phyloP scores from a whole-genome alignment of 2,888 invertebrate species.

The Spisula subtruncata region DNA sequence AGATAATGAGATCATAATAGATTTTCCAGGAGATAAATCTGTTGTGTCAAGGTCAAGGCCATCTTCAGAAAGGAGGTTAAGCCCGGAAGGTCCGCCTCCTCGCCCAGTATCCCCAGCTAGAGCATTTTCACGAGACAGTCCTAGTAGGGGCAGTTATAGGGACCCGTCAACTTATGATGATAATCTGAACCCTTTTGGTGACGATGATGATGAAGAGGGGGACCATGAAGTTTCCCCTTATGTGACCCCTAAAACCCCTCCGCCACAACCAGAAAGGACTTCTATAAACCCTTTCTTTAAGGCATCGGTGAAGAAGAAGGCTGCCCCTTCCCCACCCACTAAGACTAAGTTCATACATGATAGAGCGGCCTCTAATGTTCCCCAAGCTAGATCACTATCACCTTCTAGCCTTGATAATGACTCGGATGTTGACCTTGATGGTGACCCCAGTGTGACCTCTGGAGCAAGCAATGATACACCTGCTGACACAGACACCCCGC shows the following conservation, averaged over 20 bases:
- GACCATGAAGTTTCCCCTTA: constrained; percentile 45
- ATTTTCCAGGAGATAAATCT: constrained; percentile 43
- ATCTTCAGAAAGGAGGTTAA: constrained; percentile 26
- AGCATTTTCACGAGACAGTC: constrained; percentile 41
- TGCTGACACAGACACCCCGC: constrained; percentile 63
- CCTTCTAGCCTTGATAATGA: constrained; percentile 32
- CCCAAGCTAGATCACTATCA: not conserved
- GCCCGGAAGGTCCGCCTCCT: constrained; percentile 21
- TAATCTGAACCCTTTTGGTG: constrained; percentile 65
- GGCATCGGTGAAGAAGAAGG: constrained; percentile 65
- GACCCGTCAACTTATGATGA: constrained; percentile 62
- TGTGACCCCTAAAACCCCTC: constrained; percentile 52
- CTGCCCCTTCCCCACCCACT: constrained; percentile 63
- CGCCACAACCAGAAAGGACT: constrained; percentile 37
- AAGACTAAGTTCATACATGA: constrained; percentile 7
- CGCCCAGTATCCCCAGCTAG: not conserved
- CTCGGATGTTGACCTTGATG: constrained; percentile 39
- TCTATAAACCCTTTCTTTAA: constrained; percentile 68
- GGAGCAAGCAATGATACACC: constrained; percentile 70
- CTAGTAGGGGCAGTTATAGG: constrained; percentile 60
- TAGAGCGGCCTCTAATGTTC: constrained; percentile 33
- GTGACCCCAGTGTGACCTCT: constrained; percentile 70
- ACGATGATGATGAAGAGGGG: constrained; percentile 69
- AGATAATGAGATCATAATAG: constrained; percentile 58
- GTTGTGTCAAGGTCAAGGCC: constrained; percentile 31